Evolutionary conservation across 1,140 invertebrate genomes (phyloP).

Genomic region (Solen grandis): DNA sequence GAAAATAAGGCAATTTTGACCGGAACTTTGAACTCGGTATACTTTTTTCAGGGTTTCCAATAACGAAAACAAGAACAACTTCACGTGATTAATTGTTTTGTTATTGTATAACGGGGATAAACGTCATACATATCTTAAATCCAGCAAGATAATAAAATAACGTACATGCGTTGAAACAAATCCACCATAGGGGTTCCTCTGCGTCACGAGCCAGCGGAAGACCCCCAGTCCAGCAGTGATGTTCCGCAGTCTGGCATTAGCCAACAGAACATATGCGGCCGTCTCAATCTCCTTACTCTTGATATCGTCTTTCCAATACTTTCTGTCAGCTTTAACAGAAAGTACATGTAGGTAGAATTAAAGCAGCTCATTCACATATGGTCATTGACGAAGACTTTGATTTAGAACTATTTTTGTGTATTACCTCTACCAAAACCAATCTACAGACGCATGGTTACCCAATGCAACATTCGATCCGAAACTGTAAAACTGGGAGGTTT

Average conservation of each 20-base stretch:
- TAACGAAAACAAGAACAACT: background rate
- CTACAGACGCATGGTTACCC: too few relatives aligned
- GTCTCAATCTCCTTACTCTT: constrained; percentile 87
- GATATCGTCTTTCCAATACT: background rate
- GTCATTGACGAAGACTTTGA: too few relatives aligned
- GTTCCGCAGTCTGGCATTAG: constrained; percentile 79
- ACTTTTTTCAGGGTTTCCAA: background rate
- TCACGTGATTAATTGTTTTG: background rate
- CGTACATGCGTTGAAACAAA: constrained; percentile 87
- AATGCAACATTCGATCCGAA: too few relatives aligned
- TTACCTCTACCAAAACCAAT: too few relatives aligned
- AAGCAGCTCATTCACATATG: too few relatives aligned
- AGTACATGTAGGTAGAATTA: too few relatives aligned
- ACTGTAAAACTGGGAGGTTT: too few relatives aligned
- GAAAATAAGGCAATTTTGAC: background rate
- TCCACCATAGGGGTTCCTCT: constrained; percentile 90
- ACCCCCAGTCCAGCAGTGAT: constrained; percentile 85
- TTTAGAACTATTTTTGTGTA: too few relatives aligned
- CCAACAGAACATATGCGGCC: constrained; percentile 90
- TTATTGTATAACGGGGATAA: too few relatives aligned
- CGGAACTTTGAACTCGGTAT: background rate
- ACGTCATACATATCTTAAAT: too few relatives aligned
- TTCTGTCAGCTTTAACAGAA: too few relatives aligned
- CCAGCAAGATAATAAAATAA: too few relatives aligned
- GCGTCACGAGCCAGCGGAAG: constrained; percentile 90